Evolutionary conservation across 2,888 invertebrate genomes (phyloP).

Genomic region (Patella pellucida): DNA sequence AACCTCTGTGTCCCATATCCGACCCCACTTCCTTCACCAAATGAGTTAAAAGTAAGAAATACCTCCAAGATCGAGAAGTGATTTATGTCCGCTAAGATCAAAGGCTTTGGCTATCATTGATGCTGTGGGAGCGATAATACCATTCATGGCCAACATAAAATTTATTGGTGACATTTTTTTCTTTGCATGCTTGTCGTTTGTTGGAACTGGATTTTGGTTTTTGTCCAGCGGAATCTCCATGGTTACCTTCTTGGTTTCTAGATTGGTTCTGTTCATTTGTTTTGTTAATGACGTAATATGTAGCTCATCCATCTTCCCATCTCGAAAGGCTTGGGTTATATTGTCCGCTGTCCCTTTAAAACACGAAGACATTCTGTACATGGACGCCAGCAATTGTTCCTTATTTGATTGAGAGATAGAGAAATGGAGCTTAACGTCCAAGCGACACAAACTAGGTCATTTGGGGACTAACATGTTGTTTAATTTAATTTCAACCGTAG

Average conservation of each 20-base stretch:
- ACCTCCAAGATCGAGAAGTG: slow-evolving; percentile 58
- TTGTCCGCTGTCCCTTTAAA: no score
- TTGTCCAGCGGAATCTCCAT: background rate
- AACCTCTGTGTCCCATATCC: no score
- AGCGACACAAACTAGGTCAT: no score
- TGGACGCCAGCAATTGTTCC: no score
- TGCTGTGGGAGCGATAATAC: slow-evolving; percentile 45
- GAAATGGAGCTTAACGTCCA: no score
- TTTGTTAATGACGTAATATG: background rate
- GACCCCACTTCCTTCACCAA: no score
- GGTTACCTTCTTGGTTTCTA: background rate
- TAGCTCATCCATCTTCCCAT: background rate
- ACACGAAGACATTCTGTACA: no score
- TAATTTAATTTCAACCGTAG: no score
- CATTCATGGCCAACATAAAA: slow-evolving; percentile 53
- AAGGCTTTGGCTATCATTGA: slow-evolving; percentile 46
- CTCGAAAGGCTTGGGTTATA: no score
- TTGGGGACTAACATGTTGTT: no score
- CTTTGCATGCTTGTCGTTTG: background rate
- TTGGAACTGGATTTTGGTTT: slow-evolving; percentile 13
- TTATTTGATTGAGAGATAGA: no score
- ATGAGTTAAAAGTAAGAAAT: slow-evolving; percentile 4
- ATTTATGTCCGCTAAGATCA: slow-evolving; percentile 52
- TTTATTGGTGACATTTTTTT: slow-evolving; percentile 36
- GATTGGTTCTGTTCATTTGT: slow-evolving; percentile 2